These are phyloP conservation scores for Perdita meconis DNA, from an alignment of 2,888 invertebrate species.

Conservation along the genomic window DNA sequence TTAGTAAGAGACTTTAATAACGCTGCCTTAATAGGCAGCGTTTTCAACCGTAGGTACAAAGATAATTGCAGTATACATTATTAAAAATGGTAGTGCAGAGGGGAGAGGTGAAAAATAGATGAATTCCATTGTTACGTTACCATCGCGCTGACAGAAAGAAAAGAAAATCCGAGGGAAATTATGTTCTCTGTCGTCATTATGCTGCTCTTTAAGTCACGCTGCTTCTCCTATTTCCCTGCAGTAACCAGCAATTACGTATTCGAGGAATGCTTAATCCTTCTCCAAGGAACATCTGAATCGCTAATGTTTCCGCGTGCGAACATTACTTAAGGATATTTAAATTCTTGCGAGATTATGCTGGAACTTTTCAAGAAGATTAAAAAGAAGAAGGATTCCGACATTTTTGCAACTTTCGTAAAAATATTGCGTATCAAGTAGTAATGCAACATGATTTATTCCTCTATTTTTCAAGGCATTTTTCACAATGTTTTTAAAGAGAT, in stretches of 20 bases:
- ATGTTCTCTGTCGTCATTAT: slow-evolving; percentile 22
- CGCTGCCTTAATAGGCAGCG: slow-evolving; percentile 15
- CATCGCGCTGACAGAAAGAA: background rate
- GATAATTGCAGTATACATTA: slow-evolving; percentile 43
- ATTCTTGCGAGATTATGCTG: background rate
- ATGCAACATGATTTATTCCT: too few species aligned
- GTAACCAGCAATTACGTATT: slow-evolving; percentile 11
- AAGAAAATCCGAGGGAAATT: slow-evolving; percentile 21
- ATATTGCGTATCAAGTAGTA: too few species aligned
- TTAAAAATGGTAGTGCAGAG: slow-evolving; percentile 10
- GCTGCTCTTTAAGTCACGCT: slow-evolving; percentile 13
- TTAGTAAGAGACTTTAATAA: slow-evolving; percentile 15
- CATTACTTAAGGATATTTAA: background rate
- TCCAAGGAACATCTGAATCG: background rate
- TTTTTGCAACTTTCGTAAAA: too few species aligned
- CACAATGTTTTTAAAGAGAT: too few species aligned
- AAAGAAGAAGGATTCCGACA: too few species aligned
- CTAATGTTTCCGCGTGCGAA: background rate
- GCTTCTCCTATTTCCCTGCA: background rate
- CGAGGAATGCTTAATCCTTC: background rate
- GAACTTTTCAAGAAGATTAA: background rate
- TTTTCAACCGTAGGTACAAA: slow-evolving; percentile 10
- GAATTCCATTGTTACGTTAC: slow-evolving; percentile 40
- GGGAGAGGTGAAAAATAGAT: slow-evolving; percentile 36
- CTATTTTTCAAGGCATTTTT: too few species aligned